Percentiles rank a stretch among this genome's conserved stretches.
Evolutionary conservation across 2,888 invertebrate genomes (phyloP).

Genomic region (Clusia tigrina): DNA sequence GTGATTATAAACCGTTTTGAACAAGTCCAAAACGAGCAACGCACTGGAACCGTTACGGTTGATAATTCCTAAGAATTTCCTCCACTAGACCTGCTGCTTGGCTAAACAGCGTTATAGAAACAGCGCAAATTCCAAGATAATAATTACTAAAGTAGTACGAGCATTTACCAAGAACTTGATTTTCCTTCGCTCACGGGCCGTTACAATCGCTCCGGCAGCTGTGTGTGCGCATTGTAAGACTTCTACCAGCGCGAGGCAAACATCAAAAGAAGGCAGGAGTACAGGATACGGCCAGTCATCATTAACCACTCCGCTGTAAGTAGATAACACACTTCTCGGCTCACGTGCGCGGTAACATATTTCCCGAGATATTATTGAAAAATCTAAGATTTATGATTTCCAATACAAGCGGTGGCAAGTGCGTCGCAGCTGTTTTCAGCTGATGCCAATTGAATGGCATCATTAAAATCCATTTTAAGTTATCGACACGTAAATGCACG

Average conservation of each 20-base stretch:
- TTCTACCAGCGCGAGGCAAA: neutral
- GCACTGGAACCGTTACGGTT: too few species aligned
- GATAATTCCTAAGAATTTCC: too few species aligned
- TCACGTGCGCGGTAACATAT: neutral
- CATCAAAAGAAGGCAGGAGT: neutral
- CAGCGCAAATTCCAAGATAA: too few species aligned
- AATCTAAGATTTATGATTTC: neutral
- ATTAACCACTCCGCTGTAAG: neutral
- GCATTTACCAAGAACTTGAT: too few species aligned
- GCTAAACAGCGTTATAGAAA: too few species aligned
- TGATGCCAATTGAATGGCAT: constrained; percentile 5
- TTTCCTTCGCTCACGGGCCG: too few species aligned
- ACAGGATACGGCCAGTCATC: neutral
- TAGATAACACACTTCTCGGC: neutral
- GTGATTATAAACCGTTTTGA: too few species aligned
- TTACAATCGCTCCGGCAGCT: too few species aligned
- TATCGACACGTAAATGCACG: constrained; percentile 5
- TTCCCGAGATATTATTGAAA: neutral
- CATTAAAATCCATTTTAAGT: constrained; percentile 7
- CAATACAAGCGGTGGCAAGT: neutral
- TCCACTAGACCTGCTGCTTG: too few species aligned
- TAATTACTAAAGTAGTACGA: too few species aligned
- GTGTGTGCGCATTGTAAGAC: too few species aligned
- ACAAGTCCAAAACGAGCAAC: too few species aligned
- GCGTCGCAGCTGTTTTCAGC: neutral